phyloP scores from a whole-genome alignment of 2,113 vertebrate species.

The Gallinago jamesoni region DNA sequence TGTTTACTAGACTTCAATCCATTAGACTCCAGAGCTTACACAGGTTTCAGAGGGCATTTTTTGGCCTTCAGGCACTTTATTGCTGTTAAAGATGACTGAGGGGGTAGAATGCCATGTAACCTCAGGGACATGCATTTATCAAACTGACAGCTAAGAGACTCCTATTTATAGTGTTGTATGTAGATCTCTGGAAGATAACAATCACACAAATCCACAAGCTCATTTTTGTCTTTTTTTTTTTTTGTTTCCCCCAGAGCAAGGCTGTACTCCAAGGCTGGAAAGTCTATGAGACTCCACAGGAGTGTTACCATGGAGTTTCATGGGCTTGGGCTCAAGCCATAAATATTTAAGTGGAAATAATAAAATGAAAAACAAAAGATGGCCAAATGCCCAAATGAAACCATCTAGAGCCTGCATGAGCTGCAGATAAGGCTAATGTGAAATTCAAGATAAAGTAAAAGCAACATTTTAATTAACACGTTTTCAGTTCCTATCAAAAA shows the following conservation, averaged over 20 bases:
- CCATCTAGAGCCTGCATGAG: neutral
- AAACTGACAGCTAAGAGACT: conserved; percentile 9
- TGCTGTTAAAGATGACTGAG: conserved; percentile 21
- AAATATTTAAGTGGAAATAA: conserved; percentile 42
- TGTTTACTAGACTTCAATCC: conserved; percentile 1
- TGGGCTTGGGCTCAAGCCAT: neutral
- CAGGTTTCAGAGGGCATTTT: conserved; percentile 35
- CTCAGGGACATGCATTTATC: conserved; percentile 24
- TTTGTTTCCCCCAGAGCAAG: neutral
- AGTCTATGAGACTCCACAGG: neutral
- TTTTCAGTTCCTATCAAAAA: conserved; percentile 5
- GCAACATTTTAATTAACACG: conserved; percentile 10
- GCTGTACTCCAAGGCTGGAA: neutral
- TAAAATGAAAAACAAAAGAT: conserved; percentile 41
- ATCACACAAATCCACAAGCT: neutral
- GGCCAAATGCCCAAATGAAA: conserved; percentile 24
- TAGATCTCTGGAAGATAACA: conserved; percentile 5
- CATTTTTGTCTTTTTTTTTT: neutral
- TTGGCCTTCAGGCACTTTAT: conserved; percentile 23
- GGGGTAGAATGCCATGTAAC: neutral
- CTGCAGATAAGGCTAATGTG: conserved; percentile 12
- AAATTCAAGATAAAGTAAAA: conserved; percentile 26
- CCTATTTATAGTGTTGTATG: neutral
- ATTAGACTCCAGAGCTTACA: neutral
- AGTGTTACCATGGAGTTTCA: conserved; percentile 31